Percentiles rank a stretch among this genome's conserved stretches.
phyloP scores from a whole-genome alignment of 2,888 invertebrate species.

The Himalopsyche kuldschensis region DNA sequence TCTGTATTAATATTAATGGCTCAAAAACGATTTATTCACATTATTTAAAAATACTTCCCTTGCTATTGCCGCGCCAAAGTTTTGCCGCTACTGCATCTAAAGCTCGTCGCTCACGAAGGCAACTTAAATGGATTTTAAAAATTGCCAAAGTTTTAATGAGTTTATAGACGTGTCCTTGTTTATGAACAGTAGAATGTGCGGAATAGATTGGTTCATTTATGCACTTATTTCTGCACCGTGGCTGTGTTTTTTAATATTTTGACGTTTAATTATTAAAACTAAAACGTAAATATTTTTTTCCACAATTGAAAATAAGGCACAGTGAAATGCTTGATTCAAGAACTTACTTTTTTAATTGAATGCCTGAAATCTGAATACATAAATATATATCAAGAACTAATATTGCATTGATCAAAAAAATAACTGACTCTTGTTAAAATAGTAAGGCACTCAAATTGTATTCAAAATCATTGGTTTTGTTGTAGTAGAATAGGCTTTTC shows the following conservation, averaged over 20 bases:
- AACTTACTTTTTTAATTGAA: too few species aligned
- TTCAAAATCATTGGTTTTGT: too few species aligned
- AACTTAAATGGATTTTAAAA: slow-evolving; percentile 13
- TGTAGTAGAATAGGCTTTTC: too few species aligned
- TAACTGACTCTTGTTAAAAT: too few species aligned
- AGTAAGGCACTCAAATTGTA: too few species aligned
- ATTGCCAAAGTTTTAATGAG: slow-evolving; percentile 30
- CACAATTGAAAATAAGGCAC: too few species aligned
- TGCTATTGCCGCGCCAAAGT: slow-evolving; percentile 14
- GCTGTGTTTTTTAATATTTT: background rate
- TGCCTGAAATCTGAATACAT: too few species aligned
- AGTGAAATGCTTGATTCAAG: too few species aligned
- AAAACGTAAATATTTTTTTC: background rate
- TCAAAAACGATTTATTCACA: slow-evolving; percentile 5
- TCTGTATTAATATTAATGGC: slow-evolving; percentile 8
- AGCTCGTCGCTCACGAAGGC: slow-evolving; percentile 6
- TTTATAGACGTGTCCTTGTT: slow-evolving; percentile 14
- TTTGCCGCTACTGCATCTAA: slow-evolving; percentile 8
- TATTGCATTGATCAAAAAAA: too few species aligned
- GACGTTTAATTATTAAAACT: background rate
- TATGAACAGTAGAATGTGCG: background rate
- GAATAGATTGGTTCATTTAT: background rate
- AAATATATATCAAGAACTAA: too few species aligned
- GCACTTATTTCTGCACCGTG: background rate
- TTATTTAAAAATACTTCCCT: slow-evolving; percentile 14